Conservation (phyloP, 2,888 invertebrate species). For the Watsonalla cultraria region DNA sequence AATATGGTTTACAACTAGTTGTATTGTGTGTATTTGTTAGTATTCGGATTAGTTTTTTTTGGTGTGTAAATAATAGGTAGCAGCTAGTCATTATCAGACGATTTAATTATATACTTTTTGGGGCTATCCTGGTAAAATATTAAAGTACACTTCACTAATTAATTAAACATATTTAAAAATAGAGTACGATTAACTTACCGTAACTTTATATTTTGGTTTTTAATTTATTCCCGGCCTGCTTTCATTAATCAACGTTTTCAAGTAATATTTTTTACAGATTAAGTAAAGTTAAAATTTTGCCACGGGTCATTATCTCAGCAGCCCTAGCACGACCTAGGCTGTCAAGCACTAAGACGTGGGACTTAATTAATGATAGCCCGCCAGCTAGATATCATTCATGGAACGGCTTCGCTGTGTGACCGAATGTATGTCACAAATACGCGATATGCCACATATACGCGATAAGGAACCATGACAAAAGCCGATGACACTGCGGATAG, state of each 20-base stretch:
- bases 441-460: conserved; percentile 2
- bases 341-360: conserved; percentile 37
- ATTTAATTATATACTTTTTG: neutral
- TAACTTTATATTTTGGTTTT: neutral
- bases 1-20: no score
- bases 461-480: conserved; percentile 28
- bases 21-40: no score
- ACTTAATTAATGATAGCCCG: conserved; percentile 54
- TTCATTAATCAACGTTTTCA: conserved; percentile 2
- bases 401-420: conserved; percentile 23
- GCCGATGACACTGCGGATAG: conserved; percentile 22
- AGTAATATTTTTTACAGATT: conserved; percentile 13
- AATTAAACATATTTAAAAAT: neutral
- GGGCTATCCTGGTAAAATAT: neutral
- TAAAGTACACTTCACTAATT: neutral
- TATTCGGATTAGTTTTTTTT: no score
- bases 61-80: no score
- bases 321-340: conserved; percentile 26
- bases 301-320: conserved; percentile 28
- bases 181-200: neutral
- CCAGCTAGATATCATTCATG: conserved; percentile 46
- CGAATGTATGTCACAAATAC: conserved; percentile 37
- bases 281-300: conserved; percentile 22
- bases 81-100: no score
- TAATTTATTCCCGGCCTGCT: neutral